phyloP scores from a whole-genome alignment of 2,888 invertebrate species.

The Habroteleia sp. region DNA sequence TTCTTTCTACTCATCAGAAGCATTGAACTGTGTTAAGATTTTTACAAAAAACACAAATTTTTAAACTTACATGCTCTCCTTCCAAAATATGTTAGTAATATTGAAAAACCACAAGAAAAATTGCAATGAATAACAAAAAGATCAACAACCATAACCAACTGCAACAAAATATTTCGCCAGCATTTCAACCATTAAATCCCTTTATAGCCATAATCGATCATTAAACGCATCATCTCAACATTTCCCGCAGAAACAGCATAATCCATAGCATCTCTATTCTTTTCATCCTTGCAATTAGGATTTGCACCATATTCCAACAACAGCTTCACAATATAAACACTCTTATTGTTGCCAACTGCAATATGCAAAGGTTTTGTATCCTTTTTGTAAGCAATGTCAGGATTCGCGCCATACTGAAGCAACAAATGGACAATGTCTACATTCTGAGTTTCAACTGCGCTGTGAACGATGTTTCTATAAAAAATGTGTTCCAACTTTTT shows the following conservation, averaged over 20 bases:
- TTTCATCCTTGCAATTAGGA: not conserved
- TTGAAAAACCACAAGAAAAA: too few species aligned
- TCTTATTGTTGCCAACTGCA: not conserved
- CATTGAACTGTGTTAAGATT: too few species aligned
- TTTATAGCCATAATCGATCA: constrained; percentile 5
- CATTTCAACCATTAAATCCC: too few species aligned
- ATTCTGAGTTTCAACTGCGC: not conserved
- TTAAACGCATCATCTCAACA: not conserved
- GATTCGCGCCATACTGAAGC: constrained; percentile 7
- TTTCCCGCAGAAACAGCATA: not conserved
- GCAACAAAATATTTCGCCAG: too few species aligned
- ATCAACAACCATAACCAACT: too few species aligned
- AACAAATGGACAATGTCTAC: not conserved
- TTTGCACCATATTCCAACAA: not conserved
- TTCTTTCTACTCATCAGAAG: too few species aligned
- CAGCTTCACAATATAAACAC: not conserved
- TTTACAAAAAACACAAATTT: too few species aligned
- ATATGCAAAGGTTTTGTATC: not conserved
- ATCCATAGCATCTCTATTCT: not conserved
- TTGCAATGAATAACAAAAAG: too few species aligned
- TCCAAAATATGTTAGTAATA: too few species aligned
- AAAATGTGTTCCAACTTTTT: not conserved
- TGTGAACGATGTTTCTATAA: not conserved
- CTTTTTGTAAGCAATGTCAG: not conserved
- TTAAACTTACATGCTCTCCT: too few species aligned